Evolutionary conservation across 2,113 vertebrate species (phyloP).

Genomic region (Gadus macrocephalus): DNA sequence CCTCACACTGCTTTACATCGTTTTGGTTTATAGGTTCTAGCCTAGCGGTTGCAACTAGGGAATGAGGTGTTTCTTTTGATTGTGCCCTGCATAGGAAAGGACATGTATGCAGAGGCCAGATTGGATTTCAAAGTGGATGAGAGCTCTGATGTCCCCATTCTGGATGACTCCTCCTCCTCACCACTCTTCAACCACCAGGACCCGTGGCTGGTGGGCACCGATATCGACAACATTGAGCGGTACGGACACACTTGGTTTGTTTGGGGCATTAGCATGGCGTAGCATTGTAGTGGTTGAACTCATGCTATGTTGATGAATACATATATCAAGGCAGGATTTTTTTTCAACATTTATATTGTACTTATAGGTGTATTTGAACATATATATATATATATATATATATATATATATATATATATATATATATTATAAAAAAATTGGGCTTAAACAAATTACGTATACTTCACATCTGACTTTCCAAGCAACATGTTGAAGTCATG

Average conservation of each 20-base stretch:
- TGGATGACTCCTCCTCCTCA: conserved; percentile 83
- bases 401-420: no score
- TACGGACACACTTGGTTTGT: conserved; percentile 31
- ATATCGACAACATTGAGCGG: conserved; percentile 93
- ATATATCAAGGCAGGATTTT: no score
- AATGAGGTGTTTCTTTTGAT: conserved; percentile 12
- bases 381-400: no score
- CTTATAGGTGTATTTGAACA: no score
- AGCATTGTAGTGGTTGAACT: background rate
- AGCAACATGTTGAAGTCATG: no score
- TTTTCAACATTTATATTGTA: no score
- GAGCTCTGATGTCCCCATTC: conserved; percentile 82
- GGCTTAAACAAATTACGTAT: no score
- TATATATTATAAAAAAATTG: no score
- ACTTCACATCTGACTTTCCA: no score
- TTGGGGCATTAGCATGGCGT: background rate
- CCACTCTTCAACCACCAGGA: conserved; percentile 82
- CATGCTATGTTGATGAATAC: background rate
- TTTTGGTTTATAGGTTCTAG: no score
- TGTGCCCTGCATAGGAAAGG: conserved; percentile 73
- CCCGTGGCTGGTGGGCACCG: conserved; percentile 87
- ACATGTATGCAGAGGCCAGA: conserved; percentile 71
- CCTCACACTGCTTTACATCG: no score
- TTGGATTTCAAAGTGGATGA: conserved; percentile 84
- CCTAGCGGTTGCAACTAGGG: no score